A percentile compares a stretch with the other conserved stretches of the same genome.
Conservation (phyloP, 2,797 vertebrate genomes). For the Microhierax caerulescens region DNA sequence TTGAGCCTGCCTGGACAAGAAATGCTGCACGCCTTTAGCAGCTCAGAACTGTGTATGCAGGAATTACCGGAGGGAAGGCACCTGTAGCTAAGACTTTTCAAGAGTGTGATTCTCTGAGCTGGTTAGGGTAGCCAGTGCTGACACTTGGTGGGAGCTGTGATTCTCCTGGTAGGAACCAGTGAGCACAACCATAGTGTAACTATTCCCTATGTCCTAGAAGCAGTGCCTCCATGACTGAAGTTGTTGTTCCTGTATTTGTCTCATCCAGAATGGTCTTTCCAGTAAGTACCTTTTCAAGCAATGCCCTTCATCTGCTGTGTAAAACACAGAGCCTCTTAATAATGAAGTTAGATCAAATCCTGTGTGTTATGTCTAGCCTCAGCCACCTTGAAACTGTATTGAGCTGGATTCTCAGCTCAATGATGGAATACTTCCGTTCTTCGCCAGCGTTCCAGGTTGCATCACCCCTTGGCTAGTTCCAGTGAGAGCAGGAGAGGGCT, state of each 20-base stretch:
- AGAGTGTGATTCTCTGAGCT: background rate
- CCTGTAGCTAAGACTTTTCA: background rate
- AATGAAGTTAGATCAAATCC: background rate
- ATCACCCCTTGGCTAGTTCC: background rate
- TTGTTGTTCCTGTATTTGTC: background rate
- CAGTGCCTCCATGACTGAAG: background rate
- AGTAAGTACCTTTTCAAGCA: background rate
- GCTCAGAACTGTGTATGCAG: background rate
- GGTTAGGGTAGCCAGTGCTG: background rate
- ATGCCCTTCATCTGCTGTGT: background rate
- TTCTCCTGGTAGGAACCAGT: background rate
- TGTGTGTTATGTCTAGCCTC: background rate
- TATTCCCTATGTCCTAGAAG: background rate
- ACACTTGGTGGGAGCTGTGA: background rate
- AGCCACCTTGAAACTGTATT: background rate
- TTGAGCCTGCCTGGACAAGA: background rate
- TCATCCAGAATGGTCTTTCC: background rate
- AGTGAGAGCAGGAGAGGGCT: background rate
- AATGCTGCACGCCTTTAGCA: background rate
- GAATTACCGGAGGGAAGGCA: background rate
- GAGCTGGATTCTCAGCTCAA: background rate
- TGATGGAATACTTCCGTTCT: background rate
- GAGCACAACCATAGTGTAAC: background rate
- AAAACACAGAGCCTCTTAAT: background rate
- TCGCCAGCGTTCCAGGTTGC: background rate